A percentile compares a stretch with the other conserved stretches of the same genome.
These are phyloP conservation scores for Deilephila elpenor DNA, from an alignment of 2,888 invertebrate species.

Conservation along the genomic window DNA sequence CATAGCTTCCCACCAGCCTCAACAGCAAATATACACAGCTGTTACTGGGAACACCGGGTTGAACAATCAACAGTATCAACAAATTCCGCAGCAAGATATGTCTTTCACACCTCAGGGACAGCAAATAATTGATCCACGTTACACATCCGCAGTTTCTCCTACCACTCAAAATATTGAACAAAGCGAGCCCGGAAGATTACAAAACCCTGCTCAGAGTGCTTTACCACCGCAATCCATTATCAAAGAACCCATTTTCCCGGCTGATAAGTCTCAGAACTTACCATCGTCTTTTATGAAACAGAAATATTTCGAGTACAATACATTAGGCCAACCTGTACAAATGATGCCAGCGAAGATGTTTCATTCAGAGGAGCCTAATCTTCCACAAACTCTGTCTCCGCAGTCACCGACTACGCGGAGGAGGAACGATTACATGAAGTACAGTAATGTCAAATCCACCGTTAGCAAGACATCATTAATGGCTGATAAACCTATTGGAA, in stretches of 20 bases:
- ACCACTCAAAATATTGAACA: background rate
- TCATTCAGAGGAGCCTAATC: conserved; percentile 47
- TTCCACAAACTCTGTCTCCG: conserved; percentile 72
- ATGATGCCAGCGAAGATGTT: conserved; percentile 61
- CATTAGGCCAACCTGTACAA: conserved; percentile 74
- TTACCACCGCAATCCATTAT: conserved; percentile 43
- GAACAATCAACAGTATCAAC: background rate
- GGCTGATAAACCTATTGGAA: conserved; percentile 56
- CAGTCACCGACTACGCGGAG: conserved; percentile 46
- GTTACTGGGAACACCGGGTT: conserved; percentile 4
- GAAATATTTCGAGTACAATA: conserved; percentile 60
- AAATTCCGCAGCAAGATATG: conserved; percentile 37
- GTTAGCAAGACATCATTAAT: conserved; percentile 72
- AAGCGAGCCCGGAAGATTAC: too few species aligned
- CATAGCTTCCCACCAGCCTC: conserved; percentile 24
- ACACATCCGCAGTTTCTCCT: background rate
- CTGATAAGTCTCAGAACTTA: conserved; percentile 55
- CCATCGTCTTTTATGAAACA: conserved; percentile 40
- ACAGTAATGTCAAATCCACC: conserved; percentile 66
- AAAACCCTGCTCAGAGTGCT: background rate
- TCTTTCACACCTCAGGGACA: background rate
- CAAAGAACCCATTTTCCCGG: conserved; percentile 69
- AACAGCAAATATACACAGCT: conserved; percentile 51
- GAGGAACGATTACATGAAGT: conserved; percentile 46
- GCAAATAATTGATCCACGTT: conserved; percentile 3